Evolutionary conservation across 2,797 vertebrate species (phyloP).

Genomic region (Leucoraja ocellata): DNA sequence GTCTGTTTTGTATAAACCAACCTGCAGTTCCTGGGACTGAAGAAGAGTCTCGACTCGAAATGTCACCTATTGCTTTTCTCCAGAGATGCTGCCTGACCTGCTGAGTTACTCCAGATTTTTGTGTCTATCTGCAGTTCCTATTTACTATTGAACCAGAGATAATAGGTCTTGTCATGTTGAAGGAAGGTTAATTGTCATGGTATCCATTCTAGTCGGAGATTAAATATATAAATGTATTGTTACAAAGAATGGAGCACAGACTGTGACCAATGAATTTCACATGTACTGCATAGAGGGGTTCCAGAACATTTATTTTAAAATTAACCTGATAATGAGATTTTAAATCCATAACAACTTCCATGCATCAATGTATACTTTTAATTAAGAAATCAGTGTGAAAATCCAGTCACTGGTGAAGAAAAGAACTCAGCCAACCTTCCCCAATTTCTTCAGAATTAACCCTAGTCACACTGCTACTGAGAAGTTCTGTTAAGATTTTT

Average conservation of each 20-base stretch:
- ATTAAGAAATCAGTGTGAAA: conserved; percentile 42
- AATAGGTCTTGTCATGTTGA: background rate
- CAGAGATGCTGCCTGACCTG: no score
- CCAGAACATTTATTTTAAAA: conserved; percentile 50
- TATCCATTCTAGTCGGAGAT: background rate
- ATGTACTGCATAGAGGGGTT: conserved; percentile 42
- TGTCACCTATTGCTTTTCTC: no score
- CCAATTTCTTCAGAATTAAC: background rate
- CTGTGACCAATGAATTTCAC: conserved; percentile 38
- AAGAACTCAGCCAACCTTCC: conserved; percentile 21
- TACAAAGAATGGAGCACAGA: conserved; percentile 38
- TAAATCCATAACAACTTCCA: conserved; percentile 46
- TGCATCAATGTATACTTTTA: conserved; percentile 43
- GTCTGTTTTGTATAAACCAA: no score
- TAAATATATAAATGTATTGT: conserved; percentile 31
- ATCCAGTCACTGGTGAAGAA: conserved; percentile 25
- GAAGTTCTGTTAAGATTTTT: no score
- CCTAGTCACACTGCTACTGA: background rate
- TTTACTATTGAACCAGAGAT: background rate
- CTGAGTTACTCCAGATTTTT: background rate
- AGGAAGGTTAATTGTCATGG: conserved; percentile 21
- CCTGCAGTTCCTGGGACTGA: no score
- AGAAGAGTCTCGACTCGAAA: no score
- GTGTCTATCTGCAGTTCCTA: no score
- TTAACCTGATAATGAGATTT: conserved; percentile 47